These are phyloP conservation scores for Selenia dentaria DNA, from an alignment of 2,888 invertebrate species.

Conservation along the genomic window DNA sequence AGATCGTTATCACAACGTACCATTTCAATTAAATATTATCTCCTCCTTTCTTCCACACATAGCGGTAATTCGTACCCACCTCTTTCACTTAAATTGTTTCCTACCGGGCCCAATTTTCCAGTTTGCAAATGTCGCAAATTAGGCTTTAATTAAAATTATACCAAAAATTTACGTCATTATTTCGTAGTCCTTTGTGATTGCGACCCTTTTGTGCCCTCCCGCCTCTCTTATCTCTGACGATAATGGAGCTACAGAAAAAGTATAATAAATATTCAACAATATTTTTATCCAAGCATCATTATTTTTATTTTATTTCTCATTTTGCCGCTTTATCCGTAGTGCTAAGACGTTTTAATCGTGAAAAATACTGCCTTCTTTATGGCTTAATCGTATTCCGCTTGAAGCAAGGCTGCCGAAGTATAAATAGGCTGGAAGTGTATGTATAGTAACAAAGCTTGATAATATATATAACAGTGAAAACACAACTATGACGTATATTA, in stretches of 20 bases:
- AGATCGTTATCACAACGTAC: conserved; percentile 27
- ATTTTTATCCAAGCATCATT: conserved; percentile 39
- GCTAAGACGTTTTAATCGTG: conserved; percentile 2
- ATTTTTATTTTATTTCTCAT: conserved; percentile 31
- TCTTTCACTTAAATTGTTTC: conserved; percentile 44
- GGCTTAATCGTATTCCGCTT: too few relatives aligned
- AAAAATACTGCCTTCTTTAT: neutral
- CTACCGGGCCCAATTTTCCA: conserved; percentile 57
- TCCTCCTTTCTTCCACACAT: conserved; percentile 21
- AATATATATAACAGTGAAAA: too few relatives aligned
- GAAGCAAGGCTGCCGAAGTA: too few relatives aligned
- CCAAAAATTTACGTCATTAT: conserved; percentile 70
- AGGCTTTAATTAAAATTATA: conserved; percentile 76
- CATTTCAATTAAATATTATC: conserved; percentile 25
- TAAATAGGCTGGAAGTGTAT: too few relatives aligned
- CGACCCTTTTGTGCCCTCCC: conserved; percentile 57
- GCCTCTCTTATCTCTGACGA: conserved; percentile 59
- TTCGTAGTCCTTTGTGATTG: conserved; percentile 64
- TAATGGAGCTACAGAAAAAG: conserved; percentile 52
- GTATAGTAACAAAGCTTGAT: too few relatives aligned
- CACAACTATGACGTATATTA: too few relatives aligned
- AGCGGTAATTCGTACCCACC: conserved; percentile 31
- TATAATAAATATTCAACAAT: conserved; percentile 54
- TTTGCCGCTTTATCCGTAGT: conserved; percentile 15
- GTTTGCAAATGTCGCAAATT: conserved; percentile 67